Conservation (phyloP, 2,113 vertebrate species). For the Syngnathus floridae region DNA sequence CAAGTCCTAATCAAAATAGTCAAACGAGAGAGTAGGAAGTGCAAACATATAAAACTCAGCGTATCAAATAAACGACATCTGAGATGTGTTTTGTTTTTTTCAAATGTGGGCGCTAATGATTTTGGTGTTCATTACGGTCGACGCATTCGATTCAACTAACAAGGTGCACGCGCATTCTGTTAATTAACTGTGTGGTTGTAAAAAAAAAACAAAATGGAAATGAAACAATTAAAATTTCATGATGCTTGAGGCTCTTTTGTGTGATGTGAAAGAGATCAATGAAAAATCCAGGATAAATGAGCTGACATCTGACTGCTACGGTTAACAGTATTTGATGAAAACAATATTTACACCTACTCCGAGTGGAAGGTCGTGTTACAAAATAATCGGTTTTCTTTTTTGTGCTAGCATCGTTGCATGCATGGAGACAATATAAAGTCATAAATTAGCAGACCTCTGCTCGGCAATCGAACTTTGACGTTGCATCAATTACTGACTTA, state of each 20-base stretch:
- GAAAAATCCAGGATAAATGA: constrained; percentile 8
- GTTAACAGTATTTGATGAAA: not conserved
- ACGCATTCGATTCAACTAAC: constrained; percentile 36
- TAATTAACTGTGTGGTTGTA: constrained; percentile 41
- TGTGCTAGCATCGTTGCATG: not conserved
- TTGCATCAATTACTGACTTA: too few relatives aligned
- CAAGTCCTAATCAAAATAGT: not conserved
- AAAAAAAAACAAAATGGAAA: constrained; percentile 39
- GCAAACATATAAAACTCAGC: constrained; percentile 1
- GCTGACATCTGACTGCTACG: not conserved
- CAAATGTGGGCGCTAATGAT: constrained; percentile 29
- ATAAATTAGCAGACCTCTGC: too few relatives aligned
- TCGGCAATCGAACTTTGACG: too few relatives aligned
- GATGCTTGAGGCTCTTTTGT: constrained; percentile 15
- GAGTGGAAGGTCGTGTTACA: not conserved
- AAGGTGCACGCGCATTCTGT: constrained; percentile 32
- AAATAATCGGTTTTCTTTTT: not conserved
- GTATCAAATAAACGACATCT: not conserved
- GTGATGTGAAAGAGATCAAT: constrained; percentile 6
- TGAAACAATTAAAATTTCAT: constrained; percentile 29
- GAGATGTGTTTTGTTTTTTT: not conserved
- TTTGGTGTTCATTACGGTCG: constrained; percentile 33
- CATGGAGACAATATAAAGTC: too few relatives aligned
- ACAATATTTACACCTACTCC: too few relatives aligned
- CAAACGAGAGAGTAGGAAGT: not conserved